Evolutionary conservation across 2,113 vertebrate species (phyloP), one percentile per base, ranked within the genome.

Genomic region (Platichthys stellatus): DNA sequence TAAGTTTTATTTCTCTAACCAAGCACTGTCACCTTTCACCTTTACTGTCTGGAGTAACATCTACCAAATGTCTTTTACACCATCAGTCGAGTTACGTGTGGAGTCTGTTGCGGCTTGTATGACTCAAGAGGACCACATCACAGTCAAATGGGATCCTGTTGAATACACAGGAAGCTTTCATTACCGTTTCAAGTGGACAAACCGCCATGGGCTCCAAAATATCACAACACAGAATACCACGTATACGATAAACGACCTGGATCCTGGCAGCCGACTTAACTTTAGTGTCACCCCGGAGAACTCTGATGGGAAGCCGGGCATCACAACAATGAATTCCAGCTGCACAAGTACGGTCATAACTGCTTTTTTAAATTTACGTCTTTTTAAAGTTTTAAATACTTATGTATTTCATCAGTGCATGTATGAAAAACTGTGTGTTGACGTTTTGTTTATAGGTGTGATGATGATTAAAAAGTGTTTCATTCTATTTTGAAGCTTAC

Each of bases 311-410:
- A 87, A 77, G 5, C 18, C 63, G 3, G 70, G 88, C 63, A 40
- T 0, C 0, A 15, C 90, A 14, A 1, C 0, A n/a, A 2, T 0
- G 4, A 26, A 10, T 49, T 74, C 21, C 0, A 23, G 0, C 11
- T 96, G 93, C 82, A 96, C 95, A 89, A 79, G 96, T 96, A 90
- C 66, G 92, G 26, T 17, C 63, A 59, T 4, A 12, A 38, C 6
- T 45, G 0, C 35, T 76, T 23, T 43, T 13, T 43, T 43, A 28
- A 28, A 28, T 28, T 28, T 4, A 28, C 4, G 26, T 28, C 3
- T 28, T 28, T 28, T 28, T 28, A 28, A 28, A 12, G 40, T 43
- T 43, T 43, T 12, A 13, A 43, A 43, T 54, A 21, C 10, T 54
- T 1, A 17, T 54, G 51, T 54, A 1, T 10, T 54, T n/a, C n/a